Evolutionary conservation across 2,797 vertebrate genomes (phyloP), one percentile per base, ranked within the genome.

Genomic region (Acanthornis magna): DNA sequence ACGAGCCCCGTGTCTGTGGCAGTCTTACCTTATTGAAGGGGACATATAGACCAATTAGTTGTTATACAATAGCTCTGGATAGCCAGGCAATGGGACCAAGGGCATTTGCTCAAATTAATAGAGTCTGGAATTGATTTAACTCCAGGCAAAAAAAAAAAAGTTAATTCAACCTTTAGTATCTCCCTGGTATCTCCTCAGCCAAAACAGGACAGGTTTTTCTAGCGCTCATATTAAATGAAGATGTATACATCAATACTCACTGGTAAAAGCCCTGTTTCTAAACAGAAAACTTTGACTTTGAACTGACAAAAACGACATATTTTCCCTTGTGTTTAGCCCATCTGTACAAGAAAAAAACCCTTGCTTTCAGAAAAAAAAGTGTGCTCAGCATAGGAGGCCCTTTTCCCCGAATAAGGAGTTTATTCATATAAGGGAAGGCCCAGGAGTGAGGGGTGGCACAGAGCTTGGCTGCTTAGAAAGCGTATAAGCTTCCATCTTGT

Each of bases 1-100:
- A 47, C 20, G 7, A 96, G 88, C 66, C 74, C 53, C 2, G 3
- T 5, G 50, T 88, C 91, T 95, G 89, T 66, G 71, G 85, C 76
- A 78, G 94, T 51, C 85, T 96, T 70, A 65, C 58, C 73, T 96
- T 97, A 97, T 96, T 95, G 95, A 95, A 94, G 73, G 82, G 90
- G 95, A 97, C 73, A 45, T 85, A 93, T 7, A 86, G 95, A 93
- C 75, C 95, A 96, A 97, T 97, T 97, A 97, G 67, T 85, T 97
- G 97, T 96, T 93, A 97, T 91, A 85, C 95, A 97, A 97, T 96
- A 97, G 92, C 89, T 72, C 89, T 93, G 87, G 53, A 84, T 61
- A 72, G 87, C 80, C 63, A 68, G 61, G 92, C 88, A 90, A 72
- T 50, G 66, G 68, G 82, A 88, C 85, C 62, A 72, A 94, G 86